These are phyloP conservation scores for Ptychodera flava DNA, from an alignment of 35 echinoderm and acorn worm species.

Conservation along the genomic window DNA sequence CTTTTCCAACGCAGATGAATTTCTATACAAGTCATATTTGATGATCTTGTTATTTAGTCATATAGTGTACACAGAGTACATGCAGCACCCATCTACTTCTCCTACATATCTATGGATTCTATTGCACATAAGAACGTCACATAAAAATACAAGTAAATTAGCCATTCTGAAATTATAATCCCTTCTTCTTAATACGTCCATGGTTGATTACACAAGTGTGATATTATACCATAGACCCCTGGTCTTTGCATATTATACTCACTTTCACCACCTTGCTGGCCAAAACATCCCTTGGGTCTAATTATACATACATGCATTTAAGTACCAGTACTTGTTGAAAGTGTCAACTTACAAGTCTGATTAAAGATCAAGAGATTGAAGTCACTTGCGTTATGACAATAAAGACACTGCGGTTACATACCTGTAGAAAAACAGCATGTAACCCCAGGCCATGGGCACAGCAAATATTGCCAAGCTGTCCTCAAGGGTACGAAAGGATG, in stretches of 20 bases:
- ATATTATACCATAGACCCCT: conserved; percentile 45
- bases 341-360: not conserved
- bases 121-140: too few relatives aligned
- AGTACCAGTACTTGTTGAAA: not conserved
- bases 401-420: conserved; percentile 9
- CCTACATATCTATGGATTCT: too few relatives aligned
- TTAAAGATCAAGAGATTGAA: not conserved
- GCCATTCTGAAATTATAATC: too few relatives aligned
- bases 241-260: not conserved
- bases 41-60: too few relatives aligned
- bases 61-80: too few relatives aligned
- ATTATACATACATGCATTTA: not conserved
- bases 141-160: too few relatives aligned
- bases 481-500: conserved; percentile 28
- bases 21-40: too few relatives aligned
- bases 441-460: conserved; percentile 72
- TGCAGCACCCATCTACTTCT: too few relatives aligned
- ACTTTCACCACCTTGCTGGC: not conserved
- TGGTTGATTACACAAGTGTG: too few relatives aligned
- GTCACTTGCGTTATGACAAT: not conserved
- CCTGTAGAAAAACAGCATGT: conserved; percentile 90
- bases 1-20: too few relatives aligned
- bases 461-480: conserved; percentile 42
- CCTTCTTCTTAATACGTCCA: too few relatives aligned
- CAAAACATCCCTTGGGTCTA: not conserved